These are phyloP conservation scores for Promerops cafer DNA, from an alignment of 2,113 vertebrate genomes.

Conservation along the genomic window DNA sequence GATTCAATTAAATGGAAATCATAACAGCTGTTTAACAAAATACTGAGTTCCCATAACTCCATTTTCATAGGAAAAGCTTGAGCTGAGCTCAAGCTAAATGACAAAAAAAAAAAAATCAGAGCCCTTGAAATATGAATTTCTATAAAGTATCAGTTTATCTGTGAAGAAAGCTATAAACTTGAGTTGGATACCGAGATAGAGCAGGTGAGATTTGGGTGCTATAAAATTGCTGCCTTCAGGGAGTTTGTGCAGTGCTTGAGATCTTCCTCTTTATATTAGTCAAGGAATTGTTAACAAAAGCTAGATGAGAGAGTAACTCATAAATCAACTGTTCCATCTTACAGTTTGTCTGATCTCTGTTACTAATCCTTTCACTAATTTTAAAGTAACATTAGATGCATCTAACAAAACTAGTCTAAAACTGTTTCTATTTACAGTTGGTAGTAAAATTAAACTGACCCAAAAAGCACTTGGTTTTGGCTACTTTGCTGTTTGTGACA, in stretches of 20 bases:
- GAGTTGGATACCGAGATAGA: background rate
- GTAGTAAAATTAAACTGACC: background rate
- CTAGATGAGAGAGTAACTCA: background rate
- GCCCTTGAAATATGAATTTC: background rate
- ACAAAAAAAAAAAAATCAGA: background rate
- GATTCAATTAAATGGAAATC: background rate
- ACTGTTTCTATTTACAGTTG: background rate
- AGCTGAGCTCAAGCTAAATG: background rate
- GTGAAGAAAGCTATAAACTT: background rate
- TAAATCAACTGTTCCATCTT: background rate
- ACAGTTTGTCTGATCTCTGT: background rate
- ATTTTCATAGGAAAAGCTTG: background rate
- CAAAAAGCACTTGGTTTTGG: background rate
- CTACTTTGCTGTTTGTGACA: background rate
- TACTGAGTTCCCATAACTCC: accelerated
- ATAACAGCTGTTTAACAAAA: background rate
- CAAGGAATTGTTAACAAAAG: background rate
- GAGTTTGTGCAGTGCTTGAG: background rate
- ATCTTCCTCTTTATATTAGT: background rate
- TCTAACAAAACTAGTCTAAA: background rate
- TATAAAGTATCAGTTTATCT: background rate
- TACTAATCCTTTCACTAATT: background rate
- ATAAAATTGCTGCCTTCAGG: background rate
- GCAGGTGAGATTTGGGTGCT: background rate
- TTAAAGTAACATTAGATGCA: background rate